Evolutionary conservation across 2,113 vertebrate species (phyloP).

Genomic region (Sturnus vulgaris): DNA sequence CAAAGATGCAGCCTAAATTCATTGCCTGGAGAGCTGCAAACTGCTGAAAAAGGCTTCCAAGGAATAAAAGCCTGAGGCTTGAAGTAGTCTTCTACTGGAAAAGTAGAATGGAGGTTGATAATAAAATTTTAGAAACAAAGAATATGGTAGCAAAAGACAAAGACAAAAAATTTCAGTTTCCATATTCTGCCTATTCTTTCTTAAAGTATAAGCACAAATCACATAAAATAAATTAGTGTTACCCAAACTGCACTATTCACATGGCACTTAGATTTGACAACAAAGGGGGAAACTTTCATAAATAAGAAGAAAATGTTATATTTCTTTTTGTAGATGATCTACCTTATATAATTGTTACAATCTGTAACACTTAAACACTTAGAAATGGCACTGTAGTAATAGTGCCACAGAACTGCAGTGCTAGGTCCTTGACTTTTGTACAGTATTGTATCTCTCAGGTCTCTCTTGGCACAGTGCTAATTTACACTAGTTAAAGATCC

Average conservation of each 20-base stretch:
- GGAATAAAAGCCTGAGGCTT: not conserved
- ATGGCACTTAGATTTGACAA: not conserved
- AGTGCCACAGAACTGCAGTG: not conserved
- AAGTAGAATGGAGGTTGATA: not conserved
- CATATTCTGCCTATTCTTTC: not conserved
- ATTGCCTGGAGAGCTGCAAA: not conserved
- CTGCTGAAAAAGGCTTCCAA: not conserved
- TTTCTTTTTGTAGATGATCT: not conserved
- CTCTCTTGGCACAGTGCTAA: constrained; percentile 50
- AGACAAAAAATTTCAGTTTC: not conserved
- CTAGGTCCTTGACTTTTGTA: not conserved
- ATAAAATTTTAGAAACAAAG: not conserved
- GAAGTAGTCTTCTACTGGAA: not conserved
- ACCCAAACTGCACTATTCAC: not conserved
- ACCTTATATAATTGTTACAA: not conserved
- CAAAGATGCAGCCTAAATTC: not conserved
- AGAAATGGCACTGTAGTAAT: not conserved
- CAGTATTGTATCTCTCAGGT: constrained; percentile 4
- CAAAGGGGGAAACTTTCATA: not conserved
- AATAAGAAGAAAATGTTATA: not conserved
- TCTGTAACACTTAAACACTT: not conserved
- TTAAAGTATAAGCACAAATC: not conserved
- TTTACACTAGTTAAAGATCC: constrained; percentile 57
- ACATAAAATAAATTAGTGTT: not conserved
- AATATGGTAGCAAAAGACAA: not conserved